Conservation (phyloP, 2,113 vertebrate genomes). For the Phyllostomus discolor region DNA sequence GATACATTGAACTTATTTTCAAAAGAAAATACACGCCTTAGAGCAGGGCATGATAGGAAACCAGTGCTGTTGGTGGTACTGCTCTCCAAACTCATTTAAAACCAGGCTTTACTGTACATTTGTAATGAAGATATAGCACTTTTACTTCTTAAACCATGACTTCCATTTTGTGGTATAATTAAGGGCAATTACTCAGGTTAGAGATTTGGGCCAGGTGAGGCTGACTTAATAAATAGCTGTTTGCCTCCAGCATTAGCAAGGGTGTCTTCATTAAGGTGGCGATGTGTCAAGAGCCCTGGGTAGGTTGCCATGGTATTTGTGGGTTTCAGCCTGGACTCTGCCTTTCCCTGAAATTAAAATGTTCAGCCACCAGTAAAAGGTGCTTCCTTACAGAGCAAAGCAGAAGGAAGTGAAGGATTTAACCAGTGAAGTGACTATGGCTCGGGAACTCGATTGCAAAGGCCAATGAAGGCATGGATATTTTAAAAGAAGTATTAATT, state of each 20-base stretch:
- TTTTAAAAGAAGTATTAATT: not conserved
- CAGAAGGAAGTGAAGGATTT: not conserved
- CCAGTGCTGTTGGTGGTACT: not conserved
- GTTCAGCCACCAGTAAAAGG: conserved; percentile 26
- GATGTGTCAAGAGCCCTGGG: not conserved
- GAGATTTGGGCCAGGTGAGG: conserved; percentile 22
- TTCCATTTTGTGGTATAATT: conserved; percentile 46
- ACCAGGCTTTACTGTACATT: not conserved
- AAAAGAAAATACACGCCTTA: not conserved
- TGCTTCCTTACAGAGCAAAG: not conserved
- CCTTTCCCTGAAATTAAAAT: conserved; percentile 23
- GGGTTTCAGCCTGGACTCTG: not conserved
- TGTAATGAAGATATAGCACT: not conserved
- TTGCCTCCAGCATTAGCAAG: conserved; percentile 52
- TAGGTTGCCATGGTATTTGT: conserved; percentile 45
- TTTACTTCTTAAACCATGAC: not conserved
- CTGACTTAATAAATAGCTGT: conserved; percentile 58
- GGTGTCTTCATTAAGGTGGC: conserved; percentile 49
- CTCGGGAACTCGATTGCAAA: not conserved
- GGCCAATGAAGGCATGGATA: not conserved
- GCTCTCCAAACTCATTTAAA: not conserved
- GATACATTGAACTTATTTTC: not conserved
- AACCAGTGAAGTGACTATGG: not conserved
- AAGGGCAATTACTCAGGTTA: not conserved
- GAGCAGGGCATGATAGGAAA: not conserved